These are phyloP conservation scores for Erebia palarica DNA, from an alignment of 2,888 invertebrate species.

Conservation along the genomic window DNA sequence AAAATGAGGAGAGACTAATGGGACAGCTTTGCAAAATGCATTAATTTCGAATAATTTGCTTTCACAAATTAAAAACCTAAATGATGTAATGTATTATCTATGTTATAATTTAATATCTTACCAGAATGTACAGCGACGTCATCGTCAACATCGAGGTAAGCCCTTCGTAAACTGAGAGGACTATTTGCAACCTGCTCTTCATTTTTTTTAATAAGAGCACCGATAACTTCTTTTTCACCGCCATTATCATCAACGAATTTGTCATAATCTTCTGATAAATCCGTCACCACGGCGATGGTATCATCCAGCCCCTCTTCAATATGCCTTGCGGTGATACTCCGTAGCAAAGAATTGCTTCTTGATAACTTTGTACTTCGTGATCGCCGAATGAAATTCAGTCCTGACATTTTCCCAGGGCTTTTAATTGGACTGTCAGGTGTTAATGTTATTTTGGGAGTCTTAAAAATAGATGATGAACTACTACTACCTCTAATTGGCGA, in stretches of 20 bases:
- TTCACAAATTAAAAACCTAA: neutral
- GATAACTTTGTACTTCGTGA: constrained; percentile 88
- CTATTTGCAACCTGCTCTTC: constrained; percentile 71
- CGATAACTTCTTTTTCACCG: constrained; percentile 69
- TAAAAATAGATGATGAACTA: constrained; percentile 74
- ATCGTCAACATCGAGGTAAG: constrained; percentile 84
- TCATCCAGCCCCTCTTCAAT: constrained; percentile 75
- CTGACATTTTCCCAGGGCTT: constrained; percentile 78
- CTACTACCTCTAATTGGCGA: constrained; percentile 76
- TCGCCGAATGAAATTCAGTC: constrained; percentile 85
- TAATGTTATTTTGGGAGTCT: constrained; percentile 70
- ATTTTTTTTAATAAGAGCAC: constrained; percentile 74
- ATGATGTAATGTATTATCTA: neutral
- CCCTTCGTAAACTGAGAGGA: constrained; percentile 73
- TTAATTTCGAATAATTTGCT: constrained; percentile 18
- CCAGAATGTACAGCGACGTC: constrained; percentile 89
- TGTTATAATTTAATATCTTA: constrained; percentile 61
- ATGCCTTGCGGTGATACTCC: constrained; percentile 80
- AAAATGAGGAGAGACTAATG: constrained; percentile 31
- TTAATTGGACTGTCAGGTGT: constrained; percentile 79
- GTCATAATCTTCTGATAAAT: constrained; percentile 70
- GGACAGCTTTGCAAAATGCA: constrained; percentile 12
- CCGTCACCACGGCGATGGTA: constrained; percentile 62
- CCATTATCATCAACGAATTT: constrained; percentile 69
- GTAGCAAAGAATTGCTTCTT: constrained; percentile 84